Evolutionary conservation across 2,113 vertebrate species (phyloP).

Genomic region (Pelodiscus sinensis): DNA sequence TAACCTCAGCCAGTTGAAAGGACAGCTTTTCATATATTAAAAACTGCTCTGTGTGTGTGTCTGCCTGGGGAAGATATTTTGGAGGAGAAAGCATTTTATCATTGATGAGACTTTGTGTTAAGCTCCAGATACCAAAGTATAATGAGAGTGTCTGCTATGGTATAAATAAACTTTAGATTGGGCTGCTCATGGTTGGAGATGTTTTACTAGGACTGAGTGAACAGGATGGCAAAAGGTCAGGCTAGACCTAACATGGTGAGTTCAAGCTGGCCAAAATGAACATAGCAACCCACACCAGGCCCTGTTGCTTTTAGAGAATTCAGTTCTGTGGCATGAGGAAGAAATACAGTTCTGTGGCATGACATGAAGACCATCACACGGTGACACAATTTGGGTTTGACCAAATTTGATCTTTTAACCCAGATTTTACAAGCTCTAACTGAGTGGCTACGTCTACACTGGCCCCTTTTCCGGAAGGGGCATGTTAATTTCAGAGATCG

Average conservation of each 20-base stretch:
- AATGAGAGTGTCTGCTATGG: not conserved
- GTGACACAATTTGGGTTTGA: not conserved
- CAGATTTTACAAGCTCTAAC: not conserved
- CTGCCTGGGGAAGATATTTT: not conserved
- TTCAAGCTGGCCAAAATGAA: not conserved
- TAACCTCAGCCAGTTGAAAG: not conserved
- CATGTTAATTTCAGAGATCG: too few species aligned
- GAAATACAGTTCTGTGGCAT: not conserved
- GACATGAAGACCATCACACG: not conserved
- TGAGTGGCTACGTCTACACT: too few species aligned
- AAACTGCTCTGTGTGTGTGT: not conserved
- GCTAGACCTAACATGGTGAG: not conserved
- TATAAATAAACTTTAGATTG: not conserved
- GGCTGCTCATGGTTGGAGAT: not conserved
- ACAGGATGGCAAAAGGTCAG: not conserved
- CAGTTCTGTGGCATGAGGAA: not conserved
- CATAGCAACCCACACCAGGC: not conserved
- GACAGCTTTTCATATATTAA: not conserved
- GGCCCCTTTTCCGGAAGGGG: too few species aligned
- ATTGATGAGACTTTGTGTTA: not conserved
- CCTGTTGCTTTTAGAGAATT: not conserved
- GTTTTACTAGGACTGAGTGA: not conserved
- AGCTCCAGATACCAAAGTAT: not conserved
- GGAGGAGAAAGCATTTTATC: not conserved
- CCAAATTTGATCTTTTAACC: not conserved